Evolutionary conservation across 1,140 invertebrate genomes (phyloP).

Genomic region (Amyelois transitella): DNA sequence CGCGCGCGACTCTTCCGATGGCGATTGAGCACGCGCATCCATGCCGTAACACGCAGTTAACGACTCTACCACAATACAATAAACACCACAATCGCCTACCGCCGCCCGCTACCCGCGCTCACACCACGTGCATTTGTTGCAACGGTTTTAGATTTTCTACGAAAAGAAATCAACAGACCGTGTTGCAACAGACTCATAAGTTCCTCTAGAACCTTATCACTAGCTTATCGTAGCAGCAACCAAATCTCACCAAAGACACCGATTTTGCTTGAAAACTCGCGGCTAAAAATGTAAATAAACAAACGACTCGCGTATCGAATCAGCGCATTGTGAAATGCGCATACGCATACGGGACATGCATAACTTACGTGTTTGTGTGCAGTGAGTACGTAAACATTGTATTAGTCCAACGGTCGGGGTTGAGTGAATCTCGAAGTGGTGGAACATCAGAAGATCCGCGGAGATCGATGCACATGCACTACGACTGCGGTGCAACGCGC

Average conservation of each 20-base stretch:
- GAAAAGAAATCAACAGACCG: constrained; percentile 15
- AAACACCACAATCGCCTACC: constrained; percentile 16
- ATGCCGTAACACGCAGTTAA: constrained; percentile 7
- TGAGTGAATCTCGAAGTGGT: not conserved
- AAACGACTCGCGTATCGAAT: constrained; percentile 36
- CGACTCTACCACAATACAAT: constrained; percentile 9
- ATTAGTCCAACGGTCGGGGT: constrained; percentile 20
- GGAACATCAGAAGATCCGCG: not conserved
- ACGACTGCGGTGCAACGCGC: constrained; percentile 22
- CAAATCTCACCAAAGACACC: constrained; percentile 7
- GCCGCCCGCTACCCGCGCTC: not conserved
- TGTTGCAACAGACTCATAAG: not conserved
- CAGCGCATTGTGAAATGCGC: constrained; percentile 39
- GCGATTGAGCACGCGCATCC: constrained; percentile 19
- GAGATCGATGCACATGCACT: constrained; percentile 5
- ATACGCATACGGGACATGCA: constrained; percentile 46
- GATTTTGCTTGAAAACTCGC: constrained; percentile 11
- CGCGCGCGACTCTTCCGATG: constrained; percentile 28
- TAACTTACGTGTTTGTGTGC: constrained; percentile 55
- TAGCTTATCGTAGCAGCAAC: not conserved
- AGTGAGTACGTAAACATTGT: constrained; percentile 35
- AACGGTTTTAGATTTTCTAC: constrained; percentile 31
- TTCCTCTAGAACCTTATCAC: no score
- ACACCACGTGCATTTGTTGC: constrained; percentile 22
- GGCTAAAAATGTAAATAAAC: constrained; percentile 48